Percentiles rank a stretch among this genome's conserved stretches.
phyloP scores from a whole-genome alignment of 2,888 invertebrate species.

The Eristalinus sepulchralis region DNA sequence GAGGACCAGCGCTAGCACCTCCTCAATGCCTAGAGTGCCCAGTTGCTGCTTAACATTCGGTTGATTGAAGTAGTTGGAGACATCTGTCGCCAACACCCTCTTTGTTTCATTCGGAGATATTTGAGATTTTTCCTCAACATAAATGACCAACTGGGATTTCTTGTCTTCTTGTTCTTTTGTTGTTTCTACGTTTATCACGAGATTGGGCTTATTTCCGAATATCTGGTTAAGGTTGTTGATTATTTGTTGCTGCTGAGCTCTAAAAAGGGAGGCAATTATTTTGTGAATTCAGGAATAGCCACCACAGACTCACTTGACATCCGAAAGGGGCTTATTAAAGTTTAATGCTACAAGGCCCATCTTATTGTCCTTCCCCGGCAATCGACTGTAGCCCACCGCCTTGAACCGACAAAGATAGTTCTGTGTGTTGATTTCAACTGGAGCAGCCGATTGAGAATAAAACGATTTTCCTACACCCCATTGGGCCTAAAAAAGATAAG shows the following conservation, averaged over 20 bases:
- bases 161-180: slow-evolving; percentile 90
- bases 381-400: slow-evolving; percentile 94
- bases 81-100: slow-evolving; percentile 87
- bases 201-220: slow-evolving; percentile 92
- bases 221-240: slow-evolving; percentile 86
- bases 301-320: slow-evolving; percentile 84
- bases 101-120: slow-evolving; percentile 84
- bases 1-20: slow-evolving; percentile 87
- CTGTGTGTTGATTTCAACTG: slow-evolving; percentile 91
- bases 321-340: slow-evolving; percentile 91
- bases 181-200: slow-evolving; percentile 89
- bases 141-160: slow-evolving; percentile 89
- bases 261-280: slow-evolving; percentile 72
- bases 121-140: slow-evolving; percentile 86
- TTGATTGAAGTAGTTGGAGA: slow-evolving; percentile 87
- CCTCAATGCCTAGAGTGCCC: slow-evolving; percentile 86
- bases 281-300: background rate
- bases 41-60: slow-evolving; percentile 88
- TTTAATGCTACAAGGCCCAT: slow-evolving; percentile 94
- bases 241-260: slow-evolving; percentile 87
- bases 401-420: slow-evolving; percentile 97
- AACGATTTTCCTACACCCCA: slow-evolving; percentile 86
- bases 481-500: slow-evolving; percentile 84
- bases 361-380: slow-evolving; percentile 93
- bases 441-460: slow-evolving; percentile 87